Percentiles rank a stretch among this genome's conserved stretches.
Conservation (phyloP, 2,797 vertebrate species). For the Melanotaenia maccullochi region DNA sequence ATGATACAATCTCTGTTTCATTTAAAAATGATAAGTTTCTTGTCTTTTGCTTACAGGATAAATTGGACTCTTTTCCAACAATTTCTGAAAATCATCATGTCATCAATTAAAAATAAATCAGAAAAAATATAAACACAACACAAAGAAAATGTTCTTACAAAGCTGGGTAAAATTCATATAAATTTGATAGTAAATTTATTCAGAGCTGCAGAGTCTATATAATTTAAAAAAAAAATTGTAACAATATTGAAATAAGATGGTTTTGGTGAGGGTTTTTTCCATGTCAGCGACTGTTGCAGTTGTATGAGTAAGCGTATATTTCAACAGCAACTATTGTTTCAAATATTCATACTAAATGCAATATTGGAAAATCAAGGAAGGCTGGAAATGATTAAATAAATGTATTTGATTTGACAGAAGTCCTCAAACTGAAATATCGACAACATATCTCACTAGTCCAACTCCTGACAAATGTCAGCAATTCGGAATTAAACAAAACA, state of each 20-base stretch:
- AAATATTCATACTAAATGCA: slow-evolving; percentile 36
- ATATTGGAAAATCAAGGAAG: slow-evolving; percentile 25
- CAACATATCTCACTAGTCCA: slow-evolving; percentile 22
- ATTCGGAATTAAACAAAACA: slow-evolving; percentile 29
- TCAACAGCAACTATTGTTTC: slow-evolving; percentile 16
- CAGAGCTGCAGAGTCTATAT: slow-evolving; percentile 8
- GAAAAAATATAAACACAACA: slow-evolving; percentile 21
- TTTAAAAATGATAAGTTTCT: slow-evolving; percentile 25
- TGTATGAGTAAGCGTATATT: slow-evolving; percentile 30
- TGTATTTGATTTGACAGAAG: slow-evolving; percentile 42
- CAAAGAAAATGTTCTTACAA: neutral
- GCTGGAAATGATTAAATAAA: slow-evolving; percentile 33
- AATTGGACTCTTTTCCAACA: slow-evolving; percentile 30
- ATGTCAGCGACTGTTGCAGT: neutral
- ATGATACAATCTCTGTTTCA: slow-evolving; percentile 43
- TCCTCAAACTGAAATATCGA: slow-evolving; percentile 29
- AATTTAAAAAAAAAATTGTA: slow-evolving; percentile 1
- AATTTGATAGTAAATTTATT: slow-evolving; percentile 4
- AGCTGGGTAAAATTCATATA: slow-evolving; percentile 9
- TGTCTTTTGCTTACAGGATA: slow-evolving; percentile 37
- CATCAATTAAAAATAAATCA: neutral
- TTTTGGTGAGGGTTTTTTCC: neutral
- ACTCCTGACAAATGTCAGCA: slow-evolving; percentile 14
- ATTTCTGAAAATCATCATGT: slow-evolving; percentile 16
- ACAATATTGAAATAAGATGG: slow-evolving; percentile 1